Conservation (phyloP, 2,113 vertebrate genomes). For the Pygoscelis adeliae region DNA sequence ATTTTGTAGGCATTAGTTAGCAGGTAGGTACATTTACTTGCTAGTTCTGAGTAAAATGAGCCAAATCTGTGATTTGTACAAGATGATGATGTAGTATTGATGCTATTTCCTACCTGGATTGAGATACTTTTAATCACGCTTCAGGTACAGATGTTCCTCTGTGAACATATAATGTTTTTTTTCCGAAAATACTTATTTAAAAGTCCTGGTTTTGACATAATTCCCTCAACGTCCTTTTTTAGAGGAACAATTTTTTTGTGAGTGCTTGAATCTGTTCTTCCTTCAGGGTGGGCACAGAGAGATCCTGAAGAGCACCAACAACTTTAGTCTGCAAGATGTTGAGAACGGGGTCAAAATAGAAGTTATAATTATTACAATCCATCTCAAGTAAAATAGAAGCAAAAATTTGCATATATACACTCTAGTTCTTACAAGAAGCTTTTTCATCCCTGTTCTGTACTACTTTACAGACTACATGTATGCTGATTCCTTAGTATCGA, state of each 20-base stretch:
- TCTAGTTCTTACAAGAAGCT: not conserved
- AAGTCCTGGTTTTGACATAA: not conserved
- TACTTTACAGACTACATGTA: not conserved
- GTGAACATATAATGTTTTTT: not conserved
- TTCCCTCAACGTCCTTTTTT: not conserved
- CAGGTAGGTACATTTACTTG: not conserved
- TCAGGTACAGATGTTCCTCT: not conserved
- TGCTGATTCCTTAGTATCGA: not conserved
- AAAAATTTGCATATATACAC: not conserved
- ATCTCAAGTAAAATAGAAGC: not conserved
- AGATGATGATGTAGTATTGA: not conserved
- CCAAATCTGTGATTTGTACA: not conserved
- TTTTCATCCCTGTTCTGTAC: not conserved
- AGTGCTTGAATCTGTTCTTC: not conserved
- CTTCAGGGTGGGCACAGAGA: not conserved
- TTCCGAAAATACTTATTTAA: not conserved
- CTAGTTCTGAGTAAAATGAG: not conserved
- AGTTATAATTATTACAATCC: not conserved
- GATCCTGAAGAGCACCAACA: not conserved
- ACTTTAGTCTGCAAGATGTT: not conserved
- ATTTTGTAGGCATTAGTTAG: not conserved
- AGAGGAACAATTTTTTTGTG: not conserved
- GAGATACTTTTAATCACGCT: not conserved
- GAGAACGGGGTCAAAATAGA: not conserved
- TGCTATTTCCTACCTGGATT: not conserved